These are phyloP conservation scores for Climacteris rufus DNA, from an alignment of 2,113 vertebrate species.

Conservation along the genomic window DNA sequence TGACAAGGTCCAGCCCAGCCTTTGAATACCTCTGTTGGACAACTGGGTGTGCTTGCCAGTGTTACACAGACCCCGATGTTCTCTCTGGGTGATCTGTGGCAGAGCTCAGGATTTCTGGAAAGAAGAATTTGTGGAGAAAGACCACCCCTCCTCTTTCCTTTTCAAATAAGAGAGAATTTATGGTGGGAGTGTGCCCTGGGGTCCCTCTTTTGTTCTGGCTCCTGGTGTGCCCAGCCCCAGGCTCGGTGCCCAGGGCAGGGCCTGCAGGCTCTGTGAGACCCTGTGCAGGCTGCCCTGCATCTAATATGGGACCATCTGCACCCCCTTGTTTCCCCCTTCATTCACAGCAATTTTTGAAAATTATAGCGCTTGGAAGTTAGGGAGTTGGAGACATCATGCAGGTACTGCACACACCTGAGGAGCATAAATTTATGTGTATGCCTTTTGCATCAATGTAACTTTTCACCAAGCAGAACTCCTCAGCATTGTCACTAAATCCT, in stretches of 20 bases:
- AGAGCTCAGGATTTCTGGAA: not conserved
- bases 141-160: not conserved
- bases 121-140: not conserved
- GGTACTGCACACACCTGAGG: not conserved
- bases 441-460: not conserved
- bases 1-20: not conserved
- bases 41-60: accelerated
- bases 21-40: not conserved
- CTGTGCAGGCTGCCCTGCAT: accelerated
- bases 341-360: not conserved
- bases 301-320: accelerated
- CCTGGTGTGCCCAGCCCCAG: accelerated
- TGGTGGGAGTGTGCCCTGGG: not conserved
- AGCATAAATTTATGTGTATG: accelerated
- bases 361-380: not conserved
- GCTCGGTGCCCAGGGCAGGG: too few relatives aligned
- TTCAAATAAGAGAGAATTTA: not conserved
- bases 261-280: too few relatives aligned
- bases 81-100: not conserved
- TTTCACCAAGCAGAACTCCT: not conserved
- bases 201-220: too few relatives aligned
- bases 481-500: not conserved
- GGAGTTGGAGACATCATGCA: not conserved
- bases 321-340: not conserved
- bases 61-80: not conserved